Evolutionary conservation across 2,888 invertebrate species (phyloP), one percentile per base, ranked within the genome.

Genomic region (Petrolisthes cinctipes): DNA sequence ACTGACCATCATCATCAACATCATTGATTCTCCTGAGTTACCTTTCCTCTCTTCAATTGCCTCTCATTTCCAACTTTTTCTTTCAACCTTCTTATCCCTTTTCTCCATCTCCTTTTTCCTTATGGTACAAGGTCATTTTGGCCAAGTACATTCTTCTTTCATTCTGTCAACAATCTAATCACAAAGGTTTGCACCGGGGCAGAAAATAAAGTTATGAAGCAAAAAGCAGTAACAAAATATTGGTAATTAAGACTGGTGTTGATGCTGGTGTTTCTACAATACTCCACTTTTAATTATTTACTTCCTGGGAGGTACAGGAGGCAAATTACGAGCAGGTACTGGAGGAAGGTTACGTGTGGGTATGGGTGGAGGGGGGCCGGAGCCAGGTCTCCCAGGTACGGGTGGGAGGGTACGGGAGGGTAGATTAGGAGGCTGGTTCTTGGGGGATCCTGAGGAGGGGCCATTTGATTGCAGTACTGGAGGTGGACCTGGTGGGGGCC

Each of bases 261-360:
- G 37, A 37, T 37, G 37, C 37, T 37, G 37, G 37, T 37, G 37
- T 37, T 37, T 37, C 37, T 37, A 37, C 2, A 37, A 37, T 37
- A 37, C 2, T 37, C 37, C 37, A 37, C 37, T 37, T 37, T 0
- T 37, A 37, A 37, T 37, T 0, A 73, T 51, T 87, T 86, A 89
- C 54, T 89, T 89, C 66, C 89, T 85, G 4, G 89, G 89, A 37
- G 89, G 89, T 4, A 89, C 83, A n/a, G 83, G 84, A 37, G 89
- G 89, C 7, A 89, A 83, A 61, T 87, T 87, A 4, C 89, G 85
- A 51, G 89, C 87, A 53, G 89, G 89, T 37, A 89, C 85, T 11
- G 89, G 89, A 5, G 89, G 89, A 51, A 89, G 68, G 66, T 54
- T 83, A 82, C 89, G 66, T 23, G 85, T 76, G 66, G 89, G 89